Conservation (phyloP, 2,888 invertebrate genomes). For the Lepeophtheirus nordmannii region DNA sequence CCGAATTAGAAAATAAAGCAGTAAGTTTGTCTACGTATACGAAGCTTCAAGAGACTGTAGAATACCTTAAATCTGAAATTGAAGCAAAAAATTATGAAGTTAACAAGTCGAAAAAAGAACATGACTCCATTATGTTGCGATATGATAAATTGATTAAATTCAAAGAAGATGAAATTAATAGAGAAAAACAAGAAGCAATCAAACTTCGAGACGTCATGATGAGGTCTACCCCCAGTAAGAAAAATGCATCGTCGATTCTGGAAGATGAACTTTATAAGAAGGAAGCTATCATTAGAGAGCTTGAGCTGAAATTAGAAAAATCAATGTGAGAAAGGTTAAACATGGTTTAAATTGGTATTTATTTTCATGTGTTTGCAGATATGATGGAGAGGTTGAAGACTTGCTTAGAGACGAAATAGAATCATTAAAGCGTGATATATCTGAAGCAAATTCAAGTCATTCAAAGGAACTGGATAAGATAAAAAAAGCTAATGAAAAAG, state of each 20-base stretch:
- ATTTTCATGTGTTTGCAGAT: neutral
- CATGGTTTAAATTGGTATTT: neutral
- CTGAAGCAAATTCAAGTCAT: neutral
- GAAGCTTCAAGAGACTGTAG: neutral
- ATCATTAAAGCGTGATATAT: neutral
- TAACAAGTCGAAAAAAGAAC: conserved; percentile 17
- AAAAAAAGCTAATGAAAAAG: conserved; percentile 13
- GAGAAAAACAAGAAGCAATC: conserved; percentile 10
- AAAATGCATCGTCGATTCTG: neutral
- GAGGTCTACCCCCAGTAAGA: conserved; percentile 12
- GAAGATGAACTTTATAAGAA: conserved; percentile 16
- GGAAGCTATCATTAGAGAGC: neutral
- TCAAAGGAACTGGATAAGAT: neutral
- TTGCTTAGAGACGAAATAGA: conserved; percentile 11
- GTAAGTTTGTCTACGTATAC: neutral
- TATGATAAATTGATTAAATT: conserved; percentile 15
- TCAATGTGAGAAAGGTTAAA: neutral
- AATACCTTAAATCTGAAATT: neutral
- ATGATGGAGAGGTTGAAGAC: neutral
- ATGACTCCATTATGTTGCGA: neutral
- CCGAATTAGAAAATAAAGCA: neutral
- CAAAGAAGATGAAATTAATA: conserved; percentile 22
- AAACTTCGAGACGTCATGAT: conserved; percentile 23
- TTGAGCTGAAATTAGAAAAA: neutral
- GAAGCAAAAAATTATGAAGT: conserved; percentile 19